Base-by-base conservation (phyloP, 1,140 invertebrate genomes). In the Papilio aristodemus region DNA sequence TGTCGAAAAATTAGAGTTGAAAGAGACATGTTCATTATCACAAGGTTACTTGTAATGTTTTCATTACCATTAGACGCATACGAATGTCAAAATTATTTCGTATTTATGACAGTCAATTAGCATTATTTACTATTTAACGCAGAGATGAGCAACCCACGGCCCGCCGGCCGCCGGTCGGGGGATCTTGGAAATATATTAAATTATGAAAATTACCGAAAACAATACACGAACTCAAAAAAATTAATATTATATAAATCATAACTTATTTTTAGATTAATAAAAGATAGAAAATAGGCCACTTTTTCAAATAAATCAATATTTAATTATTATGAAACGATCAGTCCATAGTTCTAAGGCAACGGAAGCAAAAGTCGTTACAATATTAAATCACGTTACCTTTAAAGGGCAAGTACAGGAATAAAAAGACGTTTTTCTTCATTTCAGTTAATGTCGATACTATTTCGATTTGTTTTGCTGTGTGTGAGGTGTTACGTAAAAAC, bases 381-480 rank as follows among this genome's bases (percentile, higher is more conserved):
- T 32, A 32, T 8, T 4, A 17, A 46, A 46, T 19, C 17, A 7
- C n/a, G 32, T n/a, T 37, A 32, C 7, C 11, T 32, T 37, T 9
- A 7, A 59, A 59, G 6, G 32, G n/a, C 27, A 32, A 3, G 27
- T 36, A 5, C 57, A 36, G 25, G 8, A 37, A 37, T 59, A 60
- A 62, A 62, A 19, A 37, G 36, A 17, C 27, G 32, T 37, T 62
- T 62, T 62, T 38, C 59, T 62, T 62, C 59, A 17, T 62, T 62
- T 62, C 59, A 62, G 59, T 62, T 59, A 17, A 58, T 32, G 25
- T 58, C 57, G 57, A 32, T 37, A 37, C n/a, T n/a, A 38, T 62
- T 38, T 19, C 59, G 59, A 36, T 62, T 62, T 9, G 36, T 62
- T 62, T 62, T 14, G 59, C 7, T 62, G 59, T 19, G 4, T 62